These are phyloP conservation scores for Hofmannophila pseudospretella DNA, from an alignment of 2,888 invertebrate genomes.

Conservation along the genomic window DNA sequence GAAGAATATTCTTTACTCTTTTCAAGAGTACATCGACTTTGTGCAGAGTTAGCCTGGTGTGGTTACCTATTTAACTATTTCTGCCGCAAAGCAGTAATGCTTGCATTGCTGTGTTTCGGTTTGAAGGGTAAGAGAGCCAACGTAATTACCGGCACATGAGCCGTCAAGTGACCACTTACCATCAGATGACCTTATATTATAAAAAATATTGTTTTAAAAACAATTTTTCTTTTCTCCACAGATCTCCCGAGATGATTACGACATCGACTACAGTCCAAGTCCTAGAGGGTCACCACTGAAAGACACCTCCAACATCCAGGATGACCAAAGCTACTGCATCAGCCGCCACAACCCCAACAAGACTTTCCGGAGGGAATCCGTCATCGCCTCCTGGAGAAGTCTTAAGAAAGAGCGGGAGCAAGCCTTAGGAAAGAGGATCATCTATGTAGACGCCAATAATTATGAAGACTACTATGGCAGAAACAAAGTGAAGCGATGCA, in stretches of 20 bases:
- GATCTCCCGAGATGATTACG: slow-evolving; percentile 71
- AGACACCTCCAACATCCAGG: slow-evolving; percentile 67
- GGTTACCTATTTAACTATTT: too few species aligned
- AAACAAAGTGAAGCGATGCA: slow-evolving; percentile 67
- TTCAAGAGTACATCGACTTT: too few species aligned
- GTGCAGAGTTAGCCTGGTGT: too few species aligned
- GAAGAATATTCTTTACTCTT: too few species aligned
- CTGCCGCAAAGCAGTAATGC: too few species aligned
- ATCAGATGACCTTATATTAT: too few species aligned
- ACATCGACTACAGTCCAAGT: slow-evolving; percentile 61
- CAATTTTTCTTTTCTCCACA: slow-evolving; percentile 43
- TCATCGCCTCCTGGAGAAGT: slow-evolving; percentile 72
- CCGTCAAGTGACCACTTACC: too few species aligned
- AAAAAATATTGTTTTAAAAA: too few species aligned
- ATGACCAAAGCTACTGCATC: slow-evolving; percentile 59
- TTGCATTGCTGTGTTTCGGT: too few species aligned
- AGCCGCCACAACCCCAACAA: slow-evolving; percentile 73
- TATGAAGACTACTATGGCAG: slow-evolving; percentile 68
- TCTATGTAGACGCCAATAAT: slow-evolving; percentile 62
- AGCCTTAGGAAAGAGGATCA: slow-evolving; percentile 63
- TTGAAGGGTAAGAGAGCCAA: too few species aligned
- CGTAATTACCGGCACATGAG: too few species aligned
- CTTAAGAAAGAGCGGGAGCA: slow-evolving; percentile 70
- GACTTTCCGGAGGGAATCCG: slow-evolving; percentile 69
- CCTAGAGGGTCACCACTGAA: slow-evolving; percentile 66